phyloP scores from a whole-genome alignment of 2,888 invertebrate genomes.

The Cheilosia grossa region DNA sequence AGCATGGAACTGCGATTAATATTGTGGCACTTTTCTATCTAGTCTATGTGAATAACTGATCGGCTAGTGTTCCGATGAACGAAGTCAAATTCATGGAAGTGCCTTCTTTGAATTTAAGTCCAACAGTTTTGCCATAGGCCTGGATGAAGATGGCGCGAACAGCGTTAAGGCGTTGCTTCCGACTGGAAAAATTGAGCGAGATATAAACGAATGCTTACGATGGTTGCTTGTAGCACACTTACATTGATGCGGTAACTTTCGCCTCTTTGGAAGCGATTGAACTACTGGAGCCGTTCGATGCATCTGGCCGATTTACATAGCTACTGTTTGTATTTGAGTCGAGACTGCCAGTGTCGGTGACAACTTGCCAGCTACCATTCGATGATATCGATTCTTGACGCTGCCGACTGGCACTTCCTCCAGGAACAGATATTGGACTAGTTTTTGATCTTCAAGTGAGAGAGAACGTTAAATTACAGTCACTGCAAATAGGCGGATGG shows the following conservation, averaged over 20 bases:
- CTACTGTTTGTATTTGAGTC: conserved; percentile 81
- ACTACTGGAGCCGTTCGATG: conserved; percentile 44
- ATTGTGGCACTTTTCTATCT: conserved; percentile 57
- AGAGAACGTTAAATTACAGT: neutral
- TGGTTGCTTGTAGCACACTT: conserved; percentile 1
- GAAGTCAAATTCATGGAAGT: conserved; percentile 79
- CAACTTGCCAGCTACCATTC: conserved; percentile 88
- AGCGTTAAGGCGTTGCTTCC: conserved; percentile 80
- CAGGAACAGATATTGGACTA: conserved; percentile 87
- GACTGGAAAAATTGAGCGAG: conserved; percentile 74
- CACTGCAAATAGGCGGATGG: neutral
- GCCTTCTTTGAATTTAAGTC: conserved; percentile 81
- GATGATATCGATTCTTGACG: conserved; percentile 86
- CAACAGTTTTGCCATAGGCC: conserved; percentile 80
- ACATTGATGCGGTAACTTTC: conserved; percentile 49
- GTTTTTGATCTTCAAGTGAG: conserved; percentile 82
- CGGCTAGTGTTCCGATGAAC: conserved; percentile 78
- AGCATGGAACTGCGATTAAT: conserved; percentile 62
- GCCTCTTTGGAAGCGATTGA: conserved; percentile 48
- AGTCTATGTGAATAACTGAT: conserved; percentile 62
- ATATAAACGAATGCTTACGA: neutral
- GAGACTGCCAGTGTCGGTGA: conserved; percentile 87
- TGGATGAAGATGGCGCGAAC: conserved; percentile 81
- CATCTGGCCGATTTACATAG: conserved; percentile 75
- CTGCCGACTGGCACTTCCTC: conserved; percentile 83